Percentiles rank a stretch among this genome's conserved stretches.
phyloP scores from a whole-genome alignment of 2,888 invertebrate species.

The Drosophila mettleri region DNA sequence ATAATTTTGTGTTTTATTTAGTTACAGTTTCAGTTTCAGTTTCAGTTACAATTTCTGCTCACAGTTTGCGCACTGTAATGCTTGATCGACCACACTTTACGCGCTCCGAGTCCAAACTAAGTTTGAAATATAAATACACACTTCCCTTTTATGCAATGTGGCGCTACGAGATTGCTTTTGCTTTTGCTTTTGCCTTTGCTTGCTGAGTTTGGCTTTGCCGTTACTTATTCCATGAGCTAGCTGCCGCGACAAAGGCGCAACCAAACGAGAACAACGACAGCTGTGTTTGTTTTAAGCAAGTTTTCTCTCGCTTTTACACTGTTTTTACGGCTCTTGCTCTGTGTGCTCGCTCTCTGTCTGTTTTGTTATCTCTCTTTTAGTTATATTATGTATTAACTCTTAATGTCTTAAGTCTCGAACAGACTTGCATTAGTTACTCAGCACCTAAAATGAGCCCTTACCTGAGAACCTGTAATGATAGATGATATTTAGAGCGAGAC shows the following conservation, averaged over 20 bases:
- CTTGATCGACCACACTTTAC: constrained; percentile 49
- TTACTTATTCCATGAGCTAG: constrained; percentile 15
- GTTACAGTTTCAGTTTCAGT: constrained; percentile 1
- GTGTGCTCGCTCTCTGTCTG: constrained; percentile 8
- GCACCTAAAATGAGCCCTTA: constrained; percentile 14
- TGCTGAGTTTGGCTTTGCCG: constrained; percentile 49
- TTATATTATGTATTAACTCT: constrained; percentile 46
- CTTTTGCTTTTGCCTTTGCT: constrained; percentile 40
- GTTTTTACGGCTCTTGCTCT: too few relatives aligned
- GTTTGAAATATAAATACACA: constrained; percentile 46
- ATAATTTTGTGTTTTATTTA: background rate
- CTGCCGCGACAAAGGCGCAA: constrained; percentile 5
- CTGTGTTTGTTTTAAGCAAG: constrained; percentile 32
- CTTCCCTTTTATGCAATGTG: constrained; percentile 60
- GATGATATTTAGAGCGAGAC: constrained; percentile 20
- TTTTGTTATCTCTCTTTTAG: constrained; percentile 25
- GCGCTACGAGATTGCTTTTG: constrained; percentile 3
- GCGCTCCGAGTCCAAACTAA: constrained; percentile 66
- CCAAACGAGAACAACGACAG: constrained; percentile 35
- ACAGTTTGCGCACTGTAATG: background rate
- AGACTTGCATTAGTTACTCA: constrained; percentile 30
- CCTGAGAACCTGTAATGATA: constrained; percentile 26
- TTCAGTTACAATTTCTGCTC: background rate
- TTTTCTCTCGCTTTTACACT: constrained; percentile 16
- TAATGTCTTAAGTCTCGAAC: constrained; percentile 13